Base-by-base conservation (phyloP, 2,797 vertebrate species). In the Poeciliopsis infans region DNA sequence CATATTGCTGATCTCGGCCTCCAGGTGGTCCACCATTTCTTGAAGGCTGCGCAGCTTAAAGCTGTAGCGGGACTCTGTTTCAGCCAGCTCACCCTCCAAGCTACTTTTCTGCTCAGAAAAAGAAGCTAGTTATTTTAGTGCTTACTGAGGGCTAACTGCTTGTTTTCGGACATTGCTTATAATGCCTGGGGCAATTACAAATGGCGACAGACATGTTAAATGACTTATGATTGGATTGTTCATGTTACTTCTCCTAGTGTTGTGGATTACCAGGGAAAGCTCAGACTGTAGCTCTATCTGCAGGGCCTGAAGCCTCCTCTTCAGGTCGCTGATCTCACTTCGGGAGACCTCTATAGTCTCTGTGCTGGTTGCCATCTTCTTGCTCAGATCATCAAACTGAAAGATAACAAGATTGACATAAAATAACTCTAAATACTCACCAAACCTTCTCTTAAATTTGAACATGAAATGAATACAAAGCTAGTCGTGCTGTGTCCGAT, bases 51-150 rank as follows among this genome's bases (percentile, higher is more conserved):
- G 85, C 75, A 98, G 91, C 91, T 96, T 95, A 18, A 82, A 0
- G 53, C 87, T 88, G 20, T 96, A 97, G 75, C 96, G 92, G 1
- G 81, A 79, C 92, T 98, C 95, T 0, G 95, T 97, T 41, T 98
- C 97, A 0, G 7, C 80, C 90, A 98, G 84, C 85, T 94, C 95
- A 39, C 92, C 93, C 82, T 97, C 97, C 92, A 97, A 6, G 0
- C 96, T 95, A 0, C 85, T 45, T 97, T 97, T 98, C 97, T 98
- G 89, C 51, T 77, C 0, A 36, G 55, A 33, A 51, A 41, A 41
- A 59, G 47, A 76, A 28, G 69, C 1, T 43, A 10, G 51, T 45
- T 28, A 70, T 28, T 45, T 70, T 16, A 45, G 41, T 28, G 12
- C 41, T 70, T 28, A 36, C 5, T 16, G 51, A 28, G 7, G 41